phyloP scores from a whole-genome alignment of 2,113 vertebrate species.

The Sus scrofa region DNA sequence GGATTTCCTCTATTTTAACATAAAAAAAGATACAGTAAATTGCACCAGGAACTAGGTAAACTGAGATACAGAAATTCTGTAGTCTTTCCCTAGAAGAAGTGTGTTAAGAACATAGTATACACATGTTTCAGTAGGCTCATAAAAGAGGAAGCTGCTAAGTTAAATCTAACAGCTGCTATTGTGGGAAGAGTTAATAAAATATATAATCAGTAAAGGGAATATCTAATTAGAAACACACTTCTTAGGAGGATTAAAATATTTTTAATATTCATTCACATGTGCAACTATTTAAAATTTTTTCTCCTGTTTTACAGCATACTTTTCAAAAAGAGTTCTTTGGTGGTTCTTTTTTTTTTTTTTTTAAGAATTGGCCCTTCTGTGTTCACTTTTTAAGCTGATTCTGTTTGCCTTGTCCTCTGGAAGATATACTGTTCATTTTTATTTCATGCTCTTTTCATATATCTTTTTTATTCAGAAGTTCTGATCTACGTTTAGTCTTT shows the following conservation, averaged over 20 bases:
- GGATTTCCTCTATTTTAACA: constrained; percentile 33
- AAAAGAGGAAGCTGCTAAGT: neutral
- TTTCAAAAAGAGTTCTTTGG: constrained; percentile 47
- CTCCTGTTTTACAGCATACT: constrained; percentile 9
- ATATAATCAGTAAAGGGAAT: constrained; percentile 42
- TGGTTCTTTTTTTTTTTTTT: constrained; percentile 29
- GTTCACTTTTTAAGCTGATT: constrained; percentile 37
- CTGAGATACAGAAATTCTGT: constrained; percentile 39
- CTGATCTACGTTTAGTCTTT: neutral
- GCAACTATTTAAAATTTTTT: constrained; percentile 61
- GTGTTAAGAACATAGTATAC: neutral
- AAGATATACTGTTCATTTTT: neutral
- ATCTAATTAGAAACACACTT: constrained; percentile 58
- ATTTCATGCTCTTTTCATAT: neutral
- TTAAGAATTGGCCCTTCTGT: neutral
- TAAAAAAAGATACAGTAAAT: constrained; percentile 15
- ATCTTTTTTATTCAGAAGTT: constrained; percentile 13
- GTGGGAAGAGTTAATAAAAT: constrained; percentile 54
- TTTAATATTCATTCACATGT: constrained; percentile 59
- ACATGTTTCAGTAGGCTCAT: constrained; percentile 21
- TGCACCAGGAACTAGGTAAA: neutral
- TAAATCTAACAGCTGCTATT: constrained; percentile 47
- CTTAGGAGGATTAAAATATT: constrained; percentile 59
- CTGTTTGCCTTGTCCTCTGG: constrained; percentile 21
- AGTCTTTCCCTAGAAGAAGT: constrained; percentile 37